phyloP scores from a whole-genome alignment of 2,113 vertebrate species.

The Rhinolophus sinicus region DNA sequence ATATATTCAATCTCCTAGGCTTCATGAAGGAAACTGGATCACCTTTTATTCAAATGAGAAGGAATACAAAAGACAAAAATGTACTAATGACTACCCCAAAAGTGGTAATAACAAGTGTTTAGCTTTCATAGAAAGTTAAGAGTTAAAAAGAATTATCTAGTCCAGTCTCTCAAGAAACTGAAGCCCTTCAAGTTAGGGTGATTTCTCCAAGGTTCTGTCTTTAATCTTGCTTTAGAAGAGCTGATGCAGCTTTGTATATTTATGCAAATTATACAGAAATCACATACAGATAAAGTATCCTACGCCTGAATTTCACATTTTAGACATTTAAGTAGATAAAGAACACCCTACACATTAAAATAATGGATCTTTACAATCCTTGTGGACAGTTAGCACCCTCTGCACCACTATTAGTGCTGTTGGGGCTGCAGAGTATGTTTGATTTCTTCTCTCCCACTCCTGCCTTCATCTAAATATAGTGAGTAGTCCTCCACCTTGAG shows the following conservation, averaged over 20 bases:
- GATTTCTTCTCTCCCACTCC: background rate
- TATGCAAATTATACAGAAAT: conserved; percentile 22
- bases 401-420: background rate
- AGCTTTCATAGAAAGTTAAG: background rate
- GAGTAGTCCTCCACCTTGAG: background rate
- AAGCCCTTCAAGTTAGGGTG: background rate
- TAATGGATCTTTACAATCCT: background rate
- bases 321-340: conserved; percentile 27
- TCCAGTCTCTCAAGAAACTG: background rate
- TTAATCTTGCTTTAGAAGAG: conserved; percentile 39
- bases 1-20: background rate
- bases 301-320: background rate
- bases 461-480: background rate
- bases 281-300: background rate
- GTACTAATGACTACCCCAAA: background rate
- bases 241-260: background rate
- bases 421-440: background rate
- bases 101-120: background rate
- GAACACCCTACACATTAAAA: conserved; percentile 22
- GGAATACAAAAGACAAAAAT: background rate
- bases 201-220: conserved; percentile 4
- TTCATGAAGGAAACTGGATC: background rate
- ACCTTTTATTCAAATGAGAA: conserved; percentile 17
- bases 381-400: background rate
- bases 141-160: background rate